Conservation (phyloP, 2,113 vertebrate species). For the Passer montanus region DNA sequence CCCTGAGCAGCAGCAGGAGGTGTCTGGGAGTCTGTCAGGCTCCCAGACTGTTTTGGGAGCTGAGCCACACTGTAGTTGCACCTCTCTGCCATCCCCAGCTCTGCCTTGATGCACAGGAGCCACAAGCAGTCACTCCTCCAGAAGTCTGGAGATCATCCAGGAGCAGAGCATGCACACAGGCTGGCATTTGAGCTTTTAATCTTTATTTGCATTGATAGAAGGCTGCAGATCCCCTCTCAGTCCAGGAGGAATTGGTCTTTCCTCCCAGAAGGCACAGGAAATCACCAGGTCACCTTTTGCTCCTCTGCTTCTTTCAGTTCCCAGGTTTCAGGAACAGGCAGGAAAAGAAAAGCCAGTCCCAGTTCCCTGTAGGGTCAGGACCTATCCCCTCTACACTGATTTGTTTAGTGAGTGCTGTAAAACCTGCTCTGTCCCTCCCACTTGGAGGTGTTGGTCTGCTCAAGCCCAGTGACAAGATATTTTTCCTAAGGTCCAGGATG, state of each 20-base stretch:
- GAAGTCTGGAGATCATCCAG: not conserved
- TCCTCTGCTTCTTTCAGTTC: not conserved
- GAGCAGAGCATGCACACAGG: not conserved
- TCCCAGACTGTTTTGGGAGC: not conserved
- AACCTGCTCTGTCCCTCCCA: not conserved
- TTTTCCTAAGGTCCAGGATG: not conserved
- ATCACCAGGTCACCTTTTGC: not conserved
- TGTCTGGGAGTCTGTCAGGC: not conserved
- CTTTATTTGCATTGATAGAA: not conserved
- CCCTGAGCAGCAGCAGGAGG: not conserved
- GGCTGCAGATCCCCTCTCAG: not conserved
- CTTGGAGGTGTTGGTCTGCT: not conserved
- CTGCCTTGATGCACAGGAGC: not conserved
- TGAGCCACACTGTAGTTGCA: not conserved
- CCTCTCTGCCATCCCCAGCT: not conserved
- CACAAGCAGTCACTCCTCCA: not conserved
- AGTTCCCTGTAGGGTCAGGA: not conserved
- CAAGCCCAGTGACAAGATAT: not conserved
- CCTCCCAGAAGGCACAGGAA: not conserved
- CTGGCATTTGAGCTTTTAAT: rapidly evolving
- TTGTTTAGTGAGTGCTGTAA: not conserved
- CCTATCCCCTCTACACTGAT: not conserved
- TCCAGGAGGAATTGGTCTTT: not conserved
- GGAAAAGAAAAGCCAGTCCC: not conserved
- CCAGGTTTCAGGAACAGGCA: not conserved